phyloP scores from a whole-genome alignment of 2,888 invertebrate genomes.

The Synanthedon andrenaeformis region DNA sequence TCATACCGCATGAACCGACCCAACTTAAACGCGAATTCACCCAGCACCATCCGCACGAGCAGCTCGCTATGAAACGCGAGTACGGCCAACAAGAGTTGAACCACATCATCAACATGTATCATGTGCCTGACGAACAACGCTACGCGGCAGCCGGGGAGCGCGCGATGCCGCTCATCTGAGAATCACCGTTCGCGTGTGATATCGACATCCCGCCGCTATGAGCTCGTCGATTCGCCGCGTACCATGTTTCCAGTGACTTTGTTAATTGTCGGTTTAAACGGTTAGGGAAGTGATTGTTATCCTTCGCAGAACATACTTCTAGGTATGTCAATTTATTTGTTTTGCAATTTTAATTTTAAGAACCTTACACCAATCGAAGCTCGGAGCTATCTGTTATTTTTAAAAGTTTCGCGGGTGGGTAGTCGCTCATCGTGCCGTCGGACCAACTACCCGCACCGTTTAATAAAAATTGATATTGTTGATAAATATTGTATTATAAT shows the following conservation, averaged over 20 bases:
- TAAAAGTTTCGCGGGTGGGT: constrained; percentile 30
- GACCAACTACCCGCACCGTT: constrained; percentile 22
- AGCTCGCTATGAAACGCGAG: constrained; percentile 76
- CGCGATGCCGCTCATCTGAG: constrained; percentile 74
- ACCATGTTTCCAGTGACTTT: constrained; percentile 51
- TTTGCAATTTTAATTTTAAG: constrained; percentile 32
- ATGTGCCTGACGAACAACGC: constrained; percentile 74
- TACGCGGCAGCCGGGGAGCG: constrained; percentile 71
- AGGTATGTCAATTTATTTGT: constrained; percentile 65
- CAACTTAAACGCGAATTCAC: constrained; percentile 68
- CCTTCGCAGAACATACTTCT: constrained; percentile 56
- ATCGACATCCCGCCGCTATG: constrained; percentile 75
- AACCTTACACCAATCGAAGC: constrained; percentile 37
- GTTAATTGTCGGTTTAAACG: constrained; percentile 34
- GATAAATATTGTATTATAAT: constrained; percentile 62
- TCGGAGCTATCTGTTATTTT: constrained; percentile 50
- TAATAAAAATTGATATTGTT: constrained; percentile 52
- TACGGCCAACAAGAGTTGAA: constrained; percentile 74
- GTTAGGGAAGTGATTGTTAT: constrained; percentile 54
- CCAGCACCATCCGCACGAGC: constrained; percentile 59
- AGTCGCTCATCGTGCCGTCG: constrained; percentile 17
- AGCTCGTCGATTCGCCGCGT: constrained; percentile 61
- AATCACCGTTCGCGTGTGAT: constrained; percentile 75
- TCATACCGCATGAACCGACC: constrained; percentile 57
- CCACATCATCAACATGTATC: constrained; percentile 77